Base-by-base conservation (phyloP, 2,113 vertebrate species). In the Macaca mulatta region DNA sequence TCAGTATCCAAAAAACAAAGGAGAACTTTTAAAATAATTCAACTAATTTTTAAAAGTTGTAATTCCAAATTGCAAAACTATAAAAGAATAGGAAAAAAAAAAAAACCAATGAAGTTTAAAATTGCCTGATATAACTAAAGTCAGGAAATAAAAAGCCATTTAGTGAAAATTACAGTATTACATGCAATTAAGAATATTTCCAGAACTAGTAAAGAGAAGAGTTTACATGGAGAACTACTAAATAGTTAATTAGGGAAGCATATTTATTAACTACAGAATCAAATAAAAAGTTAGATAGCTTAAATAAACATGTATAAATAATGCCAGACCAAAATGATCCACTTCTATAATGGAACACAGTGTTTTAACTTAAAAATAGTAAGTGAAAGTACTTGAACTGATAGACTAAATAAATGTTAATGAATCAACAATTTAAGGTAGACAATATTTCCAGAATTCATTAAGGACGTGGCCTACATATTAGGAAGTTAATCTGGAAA, bases 331-430 rank as follows among this genome's bases (percentile, higher is more conserved):
- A 64, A 83, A 74, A 81, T 78, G 61, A 87, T n/a, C 74, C 55
- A 96, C 69, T 92, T 92, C 17, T 92, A 92, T 43, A 70, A 55
- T 16, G 20, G 32, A 90, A 35, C 23, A 40, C 13, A 45, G 20
- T 92, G 35, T 92, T 93, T 89, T 85, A 59, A 79, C 5, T 94
- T 93, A 88, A 88, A 84, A 90, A 59, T 75, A 77, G 59, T 64
- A 77, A 8, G 38, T 2, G 9, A 89, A 78, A 94, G 2, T 74
- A 92, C 12, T 52, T 92, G 57, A 94, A 6, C 30, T n/a, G 67
- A 59, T 38, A 88, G n/a, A 72, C 90, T 52, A 97, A 94, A 90
- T 45, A 75, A 8, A 48, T 48, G 90, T 92, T 88, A 72, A 70
- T 59, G 52, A 95, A 64, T 57, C 43, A 88, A 55, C 5, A 95